Percentiles rank a stretch among this genome's conserved stretches.
Conservation (phyloP, 2,888 invertebrate genomes). For the Notocelia uddmanniana region DNA sequence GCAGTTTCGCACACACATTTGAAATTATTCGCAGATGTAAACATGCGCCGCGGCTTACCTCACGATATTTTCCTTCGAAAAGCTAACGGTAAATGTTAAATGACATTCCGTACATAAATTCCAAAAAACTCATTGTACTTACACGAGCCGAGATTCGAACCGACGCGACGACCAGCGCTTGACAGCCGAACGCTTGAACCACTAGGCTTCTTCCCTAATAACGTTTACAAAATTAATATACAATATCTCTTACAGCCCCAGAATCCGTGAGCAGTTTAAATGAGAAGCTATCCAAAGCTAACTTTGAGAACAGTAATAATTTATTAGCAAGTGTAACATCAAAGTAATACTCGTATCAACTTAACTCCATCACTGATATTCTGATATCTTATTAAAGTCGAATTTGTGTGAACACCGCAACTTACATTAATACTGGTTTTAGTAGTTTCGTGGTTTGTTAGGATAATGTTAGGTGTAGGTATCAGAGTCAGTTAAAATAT, state of each 20-base stretch:
- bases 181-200: too few relatives aligned
- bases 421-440: neutral
- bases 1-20: too few relatives aligned
- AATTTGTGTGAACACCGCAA: constrained; percentile 7
- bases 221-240: neutral
- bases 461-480: neutral
- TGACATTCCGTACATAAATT: too few relatives aligned
- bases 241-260: neutral
- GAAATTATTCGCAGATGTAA: too few relatives aligned
- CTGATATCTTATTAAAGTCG: constrained; percentile 15
- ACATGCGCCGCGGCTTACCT: too few relatives aligned
- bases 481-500: too few relatives aligned
- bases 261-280: neutral
- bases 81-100: too few relatives aligned
- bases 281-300: neutral
- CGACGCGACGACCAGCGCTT: too few relatives aligned
- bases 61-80: too few relatives aligned
- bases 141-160: too few relatives aligned
- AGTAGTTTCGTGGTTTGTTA: neutral
- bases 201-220: too few relatives aligned
- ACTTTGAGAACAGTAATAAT: constrained; percentile 6
- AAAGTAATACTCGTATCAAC: constrained; percentile 19
- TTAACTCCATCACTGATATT: neutral
- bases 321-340: constrained; percentile 24
- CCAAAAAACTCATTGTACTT: too few relatives aligned